Evolutionary conservation across 2,888 invertebrate genomes (phyloP).

Genomic region (Pollenia amentaria): DNA sequence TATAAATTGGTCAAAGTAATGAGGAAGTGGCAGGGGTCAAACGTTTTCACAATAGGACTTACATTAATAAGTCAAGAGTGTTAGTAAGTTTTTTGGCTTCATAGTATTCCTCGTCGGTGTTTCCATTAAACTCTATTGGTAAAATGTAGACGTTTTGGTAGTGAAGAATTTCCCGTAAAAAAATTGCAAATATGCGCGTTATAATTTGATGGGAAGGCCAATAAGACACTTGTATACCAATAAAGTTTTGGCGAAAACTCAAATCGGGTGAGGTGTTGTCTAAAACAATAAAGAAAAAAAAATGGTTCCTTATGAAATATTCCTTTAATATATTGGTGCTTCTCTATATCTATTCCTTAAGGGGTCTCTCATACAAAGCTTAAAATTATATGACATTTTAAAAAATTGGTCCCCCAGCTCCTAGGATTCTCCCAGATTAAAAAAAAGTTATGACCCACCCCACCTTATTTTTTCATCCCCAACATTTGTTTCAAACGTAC

Average conservation of each 20-base stretch:
- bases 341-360: too few relatives aligned
- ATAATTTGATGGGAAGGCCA: conserved; percentile 86
- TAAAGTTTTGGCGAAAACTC: conserved; percentile 55
- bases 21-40: background rate
- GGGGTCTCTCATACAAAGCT: too few relatives aligned
- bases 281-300: conserved; percentile 20
- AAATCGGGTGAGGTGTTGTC: conserved; percentile 20
- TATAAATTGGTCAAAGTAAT: conserved; percentile 54
- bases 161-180: conserved; percentile 85
- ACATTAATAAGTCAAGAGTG: conserved; percentile 77
- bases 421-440: too few relatives aligned
- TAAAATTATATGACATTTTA: too few relatives aligned
- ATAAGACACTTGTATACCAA: conserved; percentile 86
- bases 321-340: too few relatives aligned
- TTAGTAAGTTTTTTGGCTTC: conserved; percentile 69
- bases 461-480: too few relatives aligned
- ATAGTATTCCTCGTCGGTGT: conserved; percentile 65
- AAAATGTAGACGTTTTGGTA: conserved; percentile 85
- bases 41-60: conserved; percentile 38
- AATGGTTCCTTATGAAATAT: background rate
- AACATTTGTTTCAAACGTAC: too few relatives aligned
- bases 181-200: conserved; percentile 87
- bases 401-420: too few relatives aligned
- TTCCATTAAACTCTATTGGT: conserved; percentile 75
- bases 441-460: too few relatives aligned